Evolutionary conservation across 2,113 vertebrate species (phyloP).

Genomic region (Hystrix cristata): DNA sequence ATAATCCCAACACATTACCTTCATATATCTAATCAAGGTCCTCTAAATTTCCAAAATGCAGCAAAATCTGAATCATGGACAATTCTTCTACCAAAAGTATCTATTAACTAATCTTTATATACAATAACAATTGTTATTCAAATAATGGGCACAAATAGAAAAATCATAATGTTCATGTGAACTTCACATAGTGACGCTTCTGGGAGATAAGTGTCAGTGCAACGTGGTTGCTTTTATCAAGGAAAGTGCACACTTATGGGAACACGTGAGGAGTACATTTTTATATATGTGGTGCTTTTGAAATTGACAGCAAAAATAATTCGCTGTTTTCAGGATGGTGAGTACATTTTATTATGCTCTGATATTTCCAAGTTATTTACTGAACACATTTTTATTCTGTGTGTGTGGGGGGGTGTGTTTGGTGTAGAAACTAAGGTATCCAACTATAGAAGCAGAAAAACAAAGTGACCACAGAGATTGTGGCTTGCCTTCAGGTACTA

Average conservation of each 20-base stretch:
- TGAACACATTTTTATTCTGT: background rate
- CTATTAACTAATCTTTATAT: background rate
- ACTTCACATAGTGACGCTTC: background rate
- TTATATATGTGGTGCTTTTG: background rate
- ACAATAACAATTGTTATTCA: background rate
- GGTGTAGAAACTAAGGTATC: background rate
- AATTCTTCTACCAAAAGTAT: background rate
- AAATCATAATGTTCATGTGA: background rate
- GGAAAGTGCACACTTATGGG: background rate
- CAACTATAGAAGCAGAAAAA: background rate
- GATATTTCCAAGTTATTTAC: background rate
- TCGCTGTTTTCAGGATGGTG: background rate
- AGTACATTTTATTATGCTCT: conserved; percentile 13
- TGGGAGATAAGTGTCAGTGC: background rate
- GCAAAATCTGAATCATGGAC: background rate
- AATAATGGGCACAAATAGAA: background rate
- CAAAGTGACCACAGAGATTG: background rate
- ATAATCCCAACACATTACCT: background rate
- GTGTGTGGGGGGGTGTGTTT: background rate
- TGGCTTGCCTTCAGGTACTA: background rate
- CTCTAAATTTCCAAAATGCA: background rate
- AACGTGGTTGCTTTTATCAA: background rate
- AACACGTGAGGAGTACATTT: background rate
- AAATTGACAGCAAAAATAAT: background rate
- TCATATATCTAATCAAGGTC: background rate